Conservation (phyloP, 37 sponge, comb jelly and placozoan genomes). For the Axinella damicornis region DNA sequence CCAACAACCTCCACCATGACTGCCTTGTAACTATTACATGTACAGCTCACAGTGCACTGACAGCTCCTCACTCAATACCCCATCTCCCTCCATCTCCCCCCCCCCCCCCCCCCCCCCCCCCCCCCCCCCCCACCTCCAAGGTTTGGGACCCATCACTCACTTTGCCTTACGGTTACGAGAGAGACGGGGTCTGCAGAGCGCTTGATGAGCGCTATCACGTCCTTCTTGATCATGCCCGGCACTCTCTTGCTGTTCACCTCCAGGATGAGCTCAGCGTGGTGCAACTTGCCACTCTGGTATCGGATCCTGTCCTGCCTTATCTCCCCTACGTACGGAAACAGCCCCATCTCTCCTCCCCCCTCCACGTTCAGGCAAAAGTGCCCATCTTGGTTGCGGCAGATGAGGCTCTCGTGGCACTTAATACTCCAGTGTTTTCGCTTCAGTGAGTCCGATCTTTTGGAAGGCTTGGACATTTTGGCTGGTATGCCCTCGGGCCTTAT, state of each 20-base stretch:
- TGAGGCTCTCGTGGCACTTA: slow-evolving; percentile 75
- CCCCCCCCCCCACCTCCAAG: neutral
- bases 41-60: too few species aligned
- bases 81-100: neutral
- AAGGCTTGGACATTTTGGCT: slow-evolving; percentile 28
- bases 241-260: slow-evolving; percentile 91
- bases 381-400: slow-evolving; percentile 75
- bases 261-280: slow-evolving; percentile 80
- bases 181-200: slow-evolving; percentile 85
- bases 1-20: neutral
- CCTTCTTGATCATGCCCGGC: slow-evolving; percentile 89
- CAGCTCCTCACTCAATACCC: neutral
- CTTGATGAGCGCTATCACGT: slow-evolving; percentile 91
- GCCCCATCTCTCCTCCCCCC: slow-evolving; percentile 89
- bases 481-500: too few species aligned
- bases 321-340: slow-evolving; percentile 78
- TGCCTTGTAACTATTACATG: too few species aligned
- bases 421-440: slow-evolving; percentile 90
- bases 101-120: neutral
- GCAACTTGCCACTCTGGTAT: slow-evolving; percentile 78
- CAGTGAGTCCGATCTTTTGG: slow-evolving; percentile 48
- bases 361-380: slow-evolving; percentile 92
- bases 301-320: slow-evolving; percentile 76
- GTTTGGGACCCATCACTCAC: slow-evolving; percentile 76
- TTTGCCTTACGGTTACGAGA: slow-evolving; percentile 83